Evolutionary conservation across 2,888 invertebrate species (phyloP).

Genomic region (Cataglyphis livida): DNA sequence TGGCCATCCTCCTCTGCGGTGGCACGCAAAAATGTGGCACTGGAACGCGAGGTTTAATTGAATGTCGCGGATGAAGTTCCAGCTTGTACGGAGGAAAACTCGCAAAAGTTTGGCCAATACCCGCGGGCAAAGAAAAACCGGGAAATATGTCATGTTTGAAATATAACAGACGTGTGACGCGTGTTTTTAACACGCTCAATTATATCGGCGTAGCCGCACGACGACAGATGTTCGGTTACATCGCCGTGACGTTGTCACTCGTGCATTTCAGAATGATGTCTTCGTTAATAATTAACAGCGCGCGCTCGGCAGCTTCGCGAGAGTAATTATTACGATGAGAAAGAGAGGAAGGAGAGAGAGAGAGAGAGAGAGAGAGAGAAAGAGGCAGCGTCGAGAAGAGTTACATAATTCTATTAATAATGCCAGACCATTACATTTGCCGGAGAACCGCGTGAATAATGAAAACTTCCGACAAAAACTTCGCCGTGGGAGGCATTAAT

Average conservation of each 20-base stretch:
- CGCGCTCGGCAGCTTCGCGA: conserved; percentile 42
- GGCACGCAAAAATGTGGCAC: conserved; percentile 25
- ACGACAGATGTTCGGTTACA: conserved; percentile 52
- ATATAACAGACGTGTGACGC: conserved; percentile 36
- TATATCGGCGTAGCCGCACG: conserved; percentile 18
- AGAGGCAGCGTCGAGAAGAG: conserved; percentile 20
- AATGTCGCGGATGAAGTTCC: conserved; percentile 7
- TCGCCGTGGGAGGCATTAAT: conserved; percentile 41
- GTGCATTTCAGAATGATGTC: conserved; percentile 45
- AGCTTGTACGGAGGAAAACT: not conserved
- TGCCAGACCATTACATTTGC: conserved; percentile 43
- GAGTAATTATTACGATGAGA: conserved; percentile 35
- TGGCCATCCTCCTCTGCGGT: not conserved
- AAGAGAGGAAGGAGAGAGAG: not conserved
- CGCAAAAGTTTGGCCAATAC: conserved; percentile 38
- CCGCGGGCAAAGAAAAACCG: not conserved
- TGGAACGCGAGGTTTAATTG: not conserved
- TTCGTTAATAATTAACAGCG: conserved; percentile 49
- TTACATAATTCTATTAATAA: conserved; percentile 57
- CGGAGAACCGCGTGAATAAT: conserved; percentile 42
- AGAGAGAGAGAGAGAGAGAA: not conserved
- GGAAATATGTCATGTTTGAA: conserved; percentile 18
- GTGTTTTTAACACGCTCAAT: conserved; percentile 47
- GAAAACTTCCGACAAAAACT: conserved; percentile 51
- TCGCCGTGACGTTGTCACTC: conserved; percentile 41